Percentiles rank a stretch among this genome's conserved stretches.
phyloP scores from a whole-genome alignment of 2,888 invertebrate genomes.

The Tenthredo scrophulariae region DNA sequence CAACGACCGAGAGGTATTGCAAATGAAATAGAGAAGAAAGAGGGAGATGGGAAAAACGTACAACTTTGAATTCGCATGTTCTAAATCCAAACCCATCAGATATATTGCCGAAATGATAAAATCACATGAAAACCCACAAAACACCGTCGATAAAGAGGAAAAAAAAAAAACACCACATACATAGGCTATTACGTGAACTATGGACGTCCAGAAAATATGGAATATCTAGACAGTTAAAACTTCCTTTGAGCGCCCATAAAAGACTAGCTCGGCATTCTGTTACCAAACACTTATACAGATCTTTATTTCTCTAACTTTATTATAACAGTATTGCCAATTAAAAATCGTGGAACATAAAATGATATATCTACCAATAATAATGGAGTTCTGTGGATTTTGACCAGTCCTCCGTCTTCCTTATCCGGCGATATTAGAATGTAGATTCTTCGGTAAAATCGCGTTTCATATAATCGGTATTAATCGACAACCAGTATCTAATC shows the following conservation, averaged over 20 bases:
- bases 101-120: not conserved
- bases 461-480: not conserved
- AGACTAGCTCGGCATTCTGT: conserved; percentile 67
- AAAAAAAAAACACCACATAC: not conserved
- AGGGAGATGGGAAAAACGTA: not conserved
- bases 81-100: not conserved
- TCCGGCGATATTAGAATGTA: not conserved
- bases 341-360: not conserved
- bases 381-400: no score
- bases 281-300: conserved; percentile 65
- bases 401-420: no score
- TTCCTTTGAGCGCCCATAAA: conserved; percentile 71
- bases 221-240: conserved; percentile 70
- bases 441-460: not conserved
- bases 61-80: conserved; percentile 7
- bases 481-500: conserved; percentile 37
- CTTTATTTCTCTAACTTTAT: conserved; percentile 68
- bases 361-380: not conserved
- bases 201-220: conserved; percentile 65
- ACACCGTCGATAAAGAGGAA: conserved; percentile 5
- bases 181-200: not conserved
- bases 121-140: not conserved
- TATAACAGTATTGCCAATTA: conserved; percentile 60
- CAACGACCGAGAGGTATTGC: not conserved
- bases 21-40: not conserved